Percentiles rank a stretch among this genome's conserved stretches.
phyloP scores from a whole-genome alignment of 2,888 invertebrate species.

The Lamellibrachia columna region DNA sequence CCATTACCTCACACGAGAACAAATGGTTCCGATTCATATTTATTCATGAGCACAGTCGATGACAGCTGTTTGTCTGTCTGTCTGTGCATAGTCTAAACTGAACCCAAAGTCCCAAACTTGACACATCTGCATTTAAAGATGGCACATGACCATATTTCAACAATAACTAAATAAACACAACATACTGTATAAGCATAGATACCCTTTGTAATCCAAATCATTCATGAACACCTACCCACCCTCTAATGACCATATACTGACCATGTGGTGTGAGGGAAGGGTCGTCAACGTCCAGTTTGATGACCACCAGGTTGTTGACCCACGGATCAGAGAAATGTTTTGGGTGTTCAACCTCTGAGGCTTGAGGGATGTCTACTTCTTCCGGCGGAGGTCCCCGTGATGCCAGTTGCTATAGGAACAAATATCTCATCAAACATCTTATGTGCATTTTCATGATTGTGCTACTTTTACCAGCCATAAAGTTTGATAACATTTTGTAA shows the following conservation, averaged over 20 bases:
- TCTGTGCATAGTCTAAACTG: neutral
- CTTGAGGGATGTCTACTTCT: neutral
- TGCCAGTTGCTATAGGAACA: neutral
- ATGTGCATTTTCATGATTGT: neutral
- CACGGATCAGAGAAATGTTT: slow-evolving; percentile 49
- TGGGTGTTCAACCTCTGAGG: slow-evolving; percentile 46
- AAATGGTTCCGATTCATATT: no score
- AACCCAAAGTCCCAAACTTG: neutral
- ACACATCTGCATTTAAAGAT: neutral
- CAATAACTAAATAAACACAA: neutral
- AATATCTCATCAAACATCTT: neutral
- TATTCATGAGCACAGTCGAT: neutral
- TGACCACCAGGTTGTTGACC: slow-evolving; percentile 48
- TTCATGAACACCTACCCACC: neutral
- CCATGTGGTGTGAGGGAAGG: slow-evolving; percentile 53
- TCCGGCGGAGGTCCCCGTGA: neutral
- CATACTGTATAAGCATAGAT: neutral
- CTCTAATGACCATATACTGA: slow-evolving; percentile 32
- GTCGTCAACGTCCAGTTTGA: slow-evolving; percentile 53
- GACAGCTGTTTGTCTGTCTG: neutral
- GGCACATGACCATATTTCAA: neutral
- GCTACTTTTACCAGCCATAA: neutral
- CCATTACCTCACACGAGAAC: no score
- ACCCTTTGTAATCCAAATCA: no score
- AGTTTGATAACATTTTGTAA: no score